Evolutionary conservation across 1,140 invertebrate species (phyloP), one percentile per base, ranked within the genome.

Genomic region (Venustaconcha ellipsiformis): DNA sequence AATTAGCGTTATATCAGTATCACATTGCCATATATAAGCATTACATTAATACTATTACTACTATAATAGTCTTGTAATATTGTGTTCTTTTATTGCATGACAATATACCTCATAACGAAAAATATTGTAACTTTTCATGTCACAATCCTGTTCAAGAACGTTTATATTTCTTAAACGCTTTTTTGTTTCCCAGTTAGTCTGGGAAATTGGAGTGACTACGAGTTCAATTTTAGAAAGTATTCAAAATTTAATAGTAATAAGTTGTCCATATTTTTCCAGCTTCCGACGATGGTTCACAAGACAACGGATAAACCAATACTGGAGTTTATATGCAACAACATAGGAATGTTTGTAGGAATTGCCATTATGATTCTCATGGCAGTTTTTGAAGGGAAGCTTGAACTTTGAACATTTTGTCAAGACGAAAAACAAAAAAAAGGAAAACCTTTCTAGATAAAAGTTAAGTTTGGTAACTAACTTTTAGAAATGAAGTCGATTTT

Each of bases 331-430:
- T 78, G 70, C 57, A 79, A 80, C 57, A 76, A 80, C 13, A n/a
- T 67, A 37, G 81, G 81, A n/a, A 74, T 78, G 18, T 23, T 69
- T 0, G 14, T 82, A 13, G 81, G 81, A 12, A 64, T 37, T 57
- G 23, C 67, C 4, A 78, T 78, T 4, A 82, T 82, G 81, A 37
- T 82, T 2, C 20, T 78, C 11, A 72, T 82, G 26, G 78, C 81
- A 11, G 13, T 82, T 1, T 80, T 74, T 70, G 81, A 82, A 37
- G 57, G 78, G 37, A 20, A 67, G 14, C 59, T 77, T 6, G 55
- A 30, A 70, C 23, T 72, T 15, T 71, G 37, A 48, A 48, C 6
- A 11, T 48, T 6, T 48, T 48, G 37, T 48, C 37, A 48, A 48
- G 37, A 48, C 37, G 37, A 48, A 48, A 5, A 48, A 48, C 11